A percentile compares a stretch with the other conserved stretches of the same genome.
phyloP scores from a whole-genome alignment of 1,140 invertebrate species.

The Aphelinus atriplicis region DNA sequence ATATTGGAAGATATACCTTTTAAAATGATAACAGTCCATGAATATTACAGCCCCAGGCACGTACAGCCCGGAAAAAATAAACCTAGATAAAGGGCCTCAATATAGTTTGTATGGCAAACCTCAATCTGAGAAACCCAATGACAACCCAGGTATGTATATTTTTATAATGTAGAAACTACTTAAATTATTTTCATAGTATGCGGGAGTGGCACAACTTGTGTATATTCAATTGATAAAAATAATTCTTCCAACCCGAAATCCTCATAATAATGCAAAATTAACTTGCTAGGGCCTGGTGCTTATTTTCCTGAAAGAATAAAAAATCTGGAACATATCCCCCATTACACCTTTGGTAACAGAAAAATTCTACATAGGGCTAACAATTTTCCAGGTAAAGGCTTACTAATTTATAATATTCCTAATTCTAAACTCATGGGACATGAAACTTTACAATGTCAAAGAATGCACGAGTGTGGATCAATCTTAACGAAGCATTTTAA shows the following conservation, averaged over 20 bases:
- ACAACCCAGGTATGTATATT: conserved; percentile 55
- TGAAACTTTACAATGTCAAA: too few relatives aligned
- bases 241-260: conserved; percentile 14
- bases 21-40: too few relatives aligned
- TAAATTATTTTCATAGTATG: too few relatives aligned
- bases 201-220: not conserved
- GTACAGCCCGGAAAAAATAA: conserved; percentile 73
- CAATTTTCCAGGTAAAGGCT: conserved; percentile 55
- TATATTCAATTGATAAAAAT: conserved; percentile 10
- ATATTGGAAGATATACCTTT: too few relatives aligned
- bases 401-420: not conserved
- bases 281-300: conserved; percentile 46
- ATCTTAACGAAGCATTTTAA: too few relatives aligned
- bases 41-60: conserved; percentile 65
- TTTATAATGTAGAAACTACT: too few relatives aligned
- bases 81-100: conserved; percentile 68
- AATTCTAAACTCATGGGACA: too few relatives aligned
- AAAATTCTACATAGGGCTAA: conserved; percentile 48
- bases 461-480: too few relatives aligned
- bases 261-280: conserved; percentile 23
- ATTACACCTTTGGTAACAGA: conserved; percentile 71
- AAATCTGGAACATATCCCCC: conserved; percentile 58
- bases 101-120: conserved; percentile 70
- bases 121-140: conserved; percentile 63
- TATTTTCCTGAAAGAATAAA: conserved; percentile 52